Base-by-base conservation (phyloP, 2,113 vertebrate genomes). In the Hydrolagus affinis region DNA sequence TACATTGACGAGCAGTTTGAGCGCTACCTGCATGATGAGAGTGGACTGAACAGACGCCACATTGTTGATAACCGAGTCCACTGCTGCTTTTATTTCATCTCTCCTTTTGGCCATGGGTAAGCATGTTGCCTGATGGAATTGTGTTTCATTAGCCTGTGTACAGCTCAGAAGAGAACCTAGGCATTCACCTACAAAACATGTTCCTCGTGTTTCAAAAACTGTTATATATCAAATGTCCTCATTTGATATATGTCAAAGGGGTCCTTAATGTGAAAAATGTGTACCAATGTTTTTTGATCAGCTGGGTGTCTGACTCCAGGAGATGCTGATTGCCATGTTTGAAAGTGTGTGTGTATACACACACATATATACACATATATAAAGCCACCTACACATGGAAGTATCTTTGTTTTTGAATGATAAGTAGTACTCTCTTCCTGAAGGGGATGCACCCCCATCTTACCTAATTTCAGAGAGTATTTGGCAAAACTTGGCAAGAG, bases 1-100 rank as follows among this genome's bases (percentile, higher is more conserved):
- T 99, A 99, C 90, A 98, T 99, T 0, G 98, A 99, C 62, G 97
- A 99, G 88, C 98, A 99, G 89, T 99, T 99, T 88, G 98, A 99
- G 85, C 94, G 98, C 11, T 99, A 99, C 87, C 95, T 99, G 87
- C 97, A 99, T 0, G 98, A 99, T 1, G 98, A 99, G 92, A 99
- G 97, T 19, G 98, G 98, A 7, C 88, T 99, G 85, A 99, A 99
- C 89, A 92, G 98, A 11, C 92, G 98, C 1, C 97, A 99, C 89
- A 99, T 99, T 68, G 89, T 99, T 11, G 98, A 99, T 88, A 99
- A 99, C 87, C 91, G 98, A 2, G 97, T 99, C 86, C 98, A 99
- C 89, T 99, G 98, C 91, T 99, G 98, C 91, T 99, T 99, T 90
- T 99, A 99, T 89, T 99, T 99, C 87, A 97, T 99, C 88, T 99